phyloP scores from a whole-genome alignment of 2,888 invertebrate species.

The Aporophyla nigra region DNA sequence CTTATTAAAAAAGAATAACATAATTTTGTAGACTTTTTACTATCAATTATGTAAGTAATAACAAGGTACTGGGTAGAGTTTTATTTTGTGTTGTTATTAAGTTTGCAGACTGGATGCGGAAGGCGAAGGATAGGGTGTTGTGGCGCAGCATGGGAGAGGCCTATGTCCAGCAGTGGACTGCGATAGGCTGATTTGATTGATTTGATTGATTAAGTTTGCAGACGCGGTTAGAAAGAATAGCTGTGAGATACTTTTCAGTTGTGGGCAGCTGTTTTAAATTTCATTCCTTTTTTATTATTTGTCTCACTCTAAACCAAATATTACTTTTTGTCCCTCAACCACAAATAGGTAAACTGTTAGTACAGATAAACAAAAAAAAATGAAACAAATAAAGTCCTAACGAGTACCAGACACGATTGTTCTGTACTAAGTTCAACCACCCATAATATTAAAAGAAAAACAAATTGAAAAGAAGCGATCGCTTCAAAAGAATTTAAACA shows the following conservation, averaged over 20 bases:
- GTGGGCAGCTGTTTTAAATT: background rate
- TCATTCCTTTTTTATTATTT: background rate
- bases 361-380: background rate
- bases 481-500: conserved; percentile 6
- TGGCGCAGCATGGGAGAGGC: too few species aligned
- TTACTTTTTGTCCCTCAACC: background rate
- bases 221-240: background rate
- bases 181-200: too few species aligned
- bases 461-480: background rate
- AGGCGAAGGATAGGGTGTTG: too few species aligned
- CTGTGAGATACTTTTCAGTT: background rate
- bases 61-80: too few species aligned
- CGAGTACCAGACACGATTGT: conserved; percentile 11
- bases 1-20: too few species aligned
- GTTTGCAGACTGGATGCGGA: background rate
- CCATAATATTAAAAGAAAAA: background rate
- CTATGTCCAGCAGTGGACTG: too few species aligned
- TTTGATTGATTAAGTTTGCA: background rate
- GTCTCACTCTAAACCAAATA: background rate
- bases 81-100: background rate
- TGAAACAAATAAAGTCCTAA: background rate
- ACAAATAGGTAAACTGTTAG: background rate
- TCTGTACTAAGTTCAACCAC: background rate
- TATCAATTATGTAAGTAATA: background rate
- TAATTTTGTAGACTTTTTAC: background rate